These are phyloP conservation scores for Colletes gigas DNA, from an alignment of 1,140 invertebrate species.

Conservation along the genomic window DNA sequence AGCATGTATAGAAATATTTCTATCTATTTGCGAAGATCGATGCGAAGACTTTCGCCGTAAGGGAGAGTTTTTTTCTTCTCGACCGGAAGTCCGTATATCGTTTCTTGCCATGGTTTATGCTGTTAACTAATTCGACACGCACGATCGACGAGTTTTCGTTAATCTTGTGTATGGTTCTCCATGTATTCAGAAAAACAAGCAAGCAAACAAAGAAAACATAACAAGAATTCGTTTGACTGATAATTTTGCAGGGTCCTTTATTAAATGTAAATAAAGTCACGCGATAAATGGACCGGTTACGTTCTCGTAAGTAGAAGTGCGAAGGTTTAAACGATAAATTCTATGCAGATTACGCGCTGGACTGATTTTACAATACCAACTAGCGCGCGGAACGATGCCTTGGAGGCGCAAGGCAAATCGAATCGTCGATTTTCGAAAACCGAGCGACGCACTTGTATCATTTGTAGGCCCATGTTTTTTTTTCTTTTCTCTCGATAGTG, in stretches of 20 bases:
- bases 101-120: conserved; percentile 58
- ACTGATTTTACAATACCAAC: not conserved
- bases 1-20: conserved; percentile 9
- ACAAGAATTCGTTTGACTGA: conserved; percentile 48
- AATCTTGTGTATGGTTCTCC: conserved; percentile 30
- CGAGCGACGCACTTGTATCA: not conserved
- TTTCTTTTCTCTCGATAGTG: too few species aligned
- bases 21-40: conserved; percentile 1
- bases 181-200: not conserved
- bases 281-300: not conserved
- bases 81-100: not conserved
- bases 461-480: conserved; percentile 1
- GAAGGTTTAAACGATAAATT: not conserved
- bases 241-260: conserved; percentile 26
- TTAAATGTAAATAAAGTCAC: not conserved
- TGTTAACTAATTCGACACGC: conserved; percentile 28
- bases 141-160: conserved; percentile 8
- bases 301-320: not conserved
- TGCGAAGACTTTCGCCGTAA: not conserved
- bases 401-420: not conserved
- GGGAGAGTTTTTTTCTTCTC: not conserved
- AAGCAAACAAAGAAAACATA: not conserved
- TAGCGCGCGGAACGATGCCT: not conserved
- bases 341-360: not conserved
- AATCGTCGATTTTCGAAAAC: not conserved